Base-by-base conservation (phyloP, 2,888 invertebrate genomes). In the Chymomyza amoena region DNA sequence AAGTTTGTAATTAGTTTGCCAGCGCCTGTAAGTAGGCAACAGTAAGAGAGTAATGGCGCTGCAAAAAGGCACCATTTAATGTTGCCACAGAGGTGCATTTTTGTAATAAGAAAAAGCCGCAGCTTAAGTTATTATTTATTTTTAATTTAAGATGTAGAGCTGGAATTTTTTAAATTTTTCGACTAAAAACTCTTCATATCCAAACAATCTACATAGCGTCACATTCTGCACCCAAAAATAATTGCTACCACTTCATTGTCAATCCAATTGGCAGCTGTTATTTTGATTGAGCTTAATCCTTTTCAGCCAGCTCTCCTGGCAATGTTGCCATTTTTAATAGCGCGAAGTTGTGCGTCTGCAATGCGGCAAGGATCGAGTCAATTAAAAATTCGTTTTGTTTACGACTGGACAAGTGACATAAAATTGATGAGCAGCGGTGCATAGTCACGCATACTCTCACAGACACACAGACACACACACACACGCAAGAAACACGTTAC, bases 1-100 rank as follows among this genome's bases (percentile, higher is more conserved):
- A 80, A 85, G 83, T 87, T 83, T 77, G 69, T 85, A 83, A 83
- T 83, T 87, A 82, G 85, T 83, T 83, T 82, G 74, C 67, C 72
- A 72, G 78, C 85, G 78, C 80, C 73, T 66, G 61, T 18, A 57
- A 75, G 71, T 64, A 81, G 73, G 81, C 77, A 81, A 81, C 79
- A 69, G 28, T 15, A 25, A 57, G 28, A 15, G 25, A 32, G 28
- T 7, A 57, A 9, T 13, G 39, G 7, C 32, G 32, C 9, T 7
- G 32, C 32, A 32, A 32, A 32, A 7, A 32, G 9, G 32, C 7
- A 4, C 25, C 25, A 25, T 25, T 25, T 2, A 25, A 25, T 25
- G 32, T 32, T 32, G 5, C 32, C 32, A 32, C 6, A 32, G 32
- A 6, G 32, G 25, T 25, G 25, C 4, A n/a, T 25, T 25, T 25